Conservation (phyloP, 2,888 invertebrate genomes). For the Ptychoptera contaminata region DNA sequence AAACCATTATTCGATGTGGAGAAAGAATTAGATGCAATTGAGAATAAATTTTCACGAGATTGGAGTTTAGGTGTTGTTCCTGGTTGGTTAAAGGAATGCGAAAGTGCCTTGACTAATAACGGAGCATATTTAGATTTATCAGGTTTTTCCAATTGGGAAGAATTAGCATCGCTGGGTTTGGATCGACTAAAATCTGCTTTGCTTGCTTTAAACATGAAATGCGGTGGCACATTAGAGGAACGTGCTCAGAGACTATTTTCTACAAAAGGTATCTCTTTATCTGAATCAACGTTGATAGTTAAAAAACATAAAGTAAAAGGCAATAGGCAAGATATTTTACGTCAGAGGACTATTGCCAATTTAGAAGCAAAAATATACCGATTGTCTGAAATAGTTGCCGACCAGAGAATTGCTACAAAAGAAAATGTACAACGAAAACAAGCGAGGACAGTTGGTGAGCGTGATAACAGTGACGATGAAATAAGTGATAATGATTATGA, state of each 20-base stretch:
- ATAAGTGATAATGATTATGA: conserved; percentile 55
- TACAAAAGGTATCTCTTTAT: conserved; percentile 77
- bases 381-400: conserved; percentile 58
- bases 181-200: conserved; percentile 88
- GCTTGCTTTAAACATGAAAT: conserved; percentile 84
- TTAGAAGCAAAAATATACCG: conserved; percentile 76
- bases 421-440: conserved; percentile 94
- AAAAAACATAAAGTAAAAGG: conserved; percentile 54
- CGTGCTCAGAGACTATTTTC: conserved; percentile 81
- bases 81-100: conserved; percentile 91
- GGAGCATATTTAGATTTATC: conserved; percentile 88
- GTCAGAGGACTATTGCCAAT: conserved; percentile 64
- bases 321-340: conserved; percentile 31
- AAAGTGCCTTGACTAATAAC: conserved; percentile 71
- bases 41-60: conserved; percentile 56
- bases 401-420: conserved; percentile 69
- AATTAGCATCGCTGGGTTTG: conserved; percentile 80
- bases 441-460: conserved; percentile 74
- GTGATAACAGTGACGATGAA: conserved; percentile 72
- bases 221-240: conserved; percentile 92
- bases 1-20: conserved; percentile 66
- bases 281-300: conserved; percentile 73
- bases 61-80: conserved; percentile 79
- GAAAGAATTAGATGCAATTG: conserved; percentile 53
- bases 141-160: conserved; percentile 85